phyloP scores from a whole-genome alignment of 2,797 vertebrate genomes.

The Manis javanica region DNA sequence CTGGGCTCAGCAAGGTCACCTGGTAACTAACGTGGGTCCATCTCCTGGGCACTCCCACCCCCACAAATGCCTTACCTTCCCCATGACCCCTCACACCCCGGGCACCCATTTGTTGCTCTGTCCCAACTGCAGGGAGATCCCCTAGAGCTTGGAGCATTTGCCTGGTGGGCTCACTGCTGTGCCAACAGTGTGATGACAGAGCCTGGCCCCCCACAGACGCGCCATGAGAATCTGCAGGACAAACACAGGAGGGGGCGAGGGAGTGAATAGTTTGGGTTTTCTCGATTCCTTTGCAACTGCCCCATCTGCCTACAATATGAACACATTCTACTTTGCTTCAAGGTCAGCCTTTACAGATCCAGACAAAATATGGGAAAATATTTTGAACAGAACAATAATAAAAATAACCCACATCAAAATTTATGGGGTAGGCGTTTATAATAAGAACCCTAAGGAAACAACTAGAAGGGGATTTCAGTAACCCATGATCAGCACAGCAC shows the following conservation, averaged over 20 bases:
- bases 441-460: background rate
- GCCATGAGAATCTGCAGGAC: too few relatives aligned
- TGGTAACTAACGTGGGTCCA: too few relatives aligned
- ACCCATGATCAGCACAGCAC: background rate
- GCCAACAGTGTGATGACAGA: too few relatives aligned
- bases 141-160: background rate
- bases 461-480: background rate
- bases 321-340: background rate
- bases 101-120: background rate
- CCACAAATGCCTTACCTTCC: too few relatives aligned
- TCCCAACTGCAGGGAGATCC: background rate
- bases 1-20: too few relatives aligned
- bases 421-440: background rate
- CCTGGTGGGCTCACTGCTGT: background rate
- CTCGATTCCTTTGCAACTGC: background rate
- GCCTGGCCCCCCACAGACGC: too few relatives aligned
- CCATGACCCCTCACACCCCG: too few relatives aligned
- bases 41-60: too few relatives aligned
- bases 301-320: background rate
- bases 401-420: slow-evolving; percentile 17
- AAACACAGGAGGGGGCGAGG: too few relatives aligned
- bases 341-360: background rate
- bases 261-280: background rate
- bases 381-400: background rate
- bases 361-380: background rate